phyloP scores from a whole-genome alignment of 2,797 vertebrate genomes.

The Perodicticus potto region DNA sequence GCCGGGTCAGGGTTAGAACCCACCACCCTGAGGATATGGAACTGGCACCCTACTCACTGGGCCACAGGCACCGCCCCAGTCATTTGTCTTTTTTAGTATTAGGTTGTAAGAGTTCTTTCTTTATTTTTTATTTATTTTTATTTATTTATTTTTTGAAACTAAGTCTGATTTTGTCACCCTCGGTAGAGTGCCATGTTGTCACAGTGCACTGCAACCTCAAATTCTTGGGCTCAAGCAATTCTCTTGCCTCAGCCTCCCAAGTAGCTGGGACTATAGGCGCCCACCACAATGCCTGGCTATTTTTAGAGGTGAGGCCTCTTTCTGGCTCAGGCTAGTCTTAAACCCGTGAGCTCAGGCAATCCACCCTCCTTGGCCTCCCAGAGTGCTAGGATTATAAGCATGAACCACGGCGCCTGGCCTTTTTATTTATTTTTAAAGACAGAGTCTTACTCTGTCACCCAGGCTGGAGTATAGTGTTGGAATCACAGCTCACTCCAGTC shows the following conservation, averaged over 20 bases:
- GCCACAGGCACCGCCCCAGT: background rate
- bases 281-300: background rate
- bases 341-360: no score
- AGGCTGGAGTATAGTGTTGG: background rate
- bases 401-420: no score
- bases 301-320: background rate
- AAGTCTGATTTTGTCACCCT: background rate
- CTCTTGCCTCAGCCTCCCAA: background rate
- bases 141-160: no score
- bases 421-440: background rate
- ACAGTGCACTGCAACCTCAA: background rate
- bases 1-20: no score
- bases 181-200: background rate
- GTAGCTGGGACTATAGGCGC: background rate
- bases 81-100: background rate
- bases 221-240: background rate
- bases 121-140: background rate
- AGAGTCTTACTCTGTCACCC: background rate
- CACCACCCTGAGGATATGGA: no score
- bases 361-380: no score
- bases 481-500: background rate
- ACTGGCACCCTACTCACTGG: no score
- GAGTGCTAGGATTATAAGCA: no score
- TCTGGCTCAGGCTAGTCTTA: no score
- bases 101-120: conserved; percentile 7